These are phyloP conservation scores for Heliothis virescens DNA, from an alignment of 1,140 invertebrate species.

Conservation along the genomic window DNA sequence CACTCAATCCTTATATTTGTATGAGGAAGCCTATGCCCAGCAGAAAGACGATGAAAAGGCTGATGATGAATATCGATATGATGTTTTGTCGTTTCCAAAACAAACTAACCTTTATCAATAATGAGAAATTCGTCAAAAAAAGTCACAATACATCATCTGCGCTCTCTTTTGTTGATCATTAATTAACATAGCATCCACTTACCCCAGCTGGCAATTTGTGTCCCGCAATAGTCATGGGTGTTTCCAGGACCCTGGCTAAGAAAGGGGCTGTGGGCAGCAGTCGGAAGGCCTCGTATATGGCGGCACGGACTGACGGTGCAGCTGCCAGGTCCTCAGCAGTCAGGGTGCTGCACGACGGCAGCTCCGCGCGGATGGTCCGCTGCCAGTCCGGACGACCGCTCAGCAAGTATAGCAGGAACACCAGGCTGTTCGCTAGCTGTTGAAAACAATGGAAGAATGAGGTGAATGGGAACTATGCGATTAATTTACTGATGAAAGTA, in stretches of 20 bases:
- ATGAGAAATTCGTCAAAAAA: no score
- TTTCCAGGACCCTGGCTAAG: slow-evolving; percentile 92
- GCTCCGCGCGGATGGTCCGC: slow-evolving; percentile 91
- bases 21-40: no score
- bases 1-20: no score
- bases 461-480: background rate
- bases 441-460: no score
- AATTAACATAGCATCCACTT: no score
- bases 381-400: slow-evolving; percentile 90
- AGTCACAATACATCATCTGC: no score
- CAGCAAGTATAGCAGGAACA: slow-evolving; percentile 92
- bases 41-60: no score
- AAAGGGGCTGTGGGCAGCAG: slow-evolving; percentile 94
- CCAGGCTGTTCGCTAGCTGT: slow-evolving; percentile 93
- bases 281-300: slow-evolving; percentile 94
- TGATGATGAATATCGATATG: no score
- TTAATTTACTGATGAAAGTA: background rate
- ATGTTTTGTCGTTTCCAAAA: no score
- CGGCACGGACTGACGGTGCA: slow-evolving; percentile 93
- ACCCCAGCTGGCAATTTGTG: slow-evolving; percentile 93
- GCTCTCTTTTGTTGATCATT: no score
- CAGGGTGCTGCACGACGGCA: slow-evolving; percentile 87
- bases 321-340: slow-evolving; percentile 88
- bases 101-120: no score
- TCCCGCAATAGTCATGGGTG: slow-evolving; percentile 91